Base-by-base conservation (phyloP, 2,888 invertebrate species). In the Neoscelio sp. region DNA sequence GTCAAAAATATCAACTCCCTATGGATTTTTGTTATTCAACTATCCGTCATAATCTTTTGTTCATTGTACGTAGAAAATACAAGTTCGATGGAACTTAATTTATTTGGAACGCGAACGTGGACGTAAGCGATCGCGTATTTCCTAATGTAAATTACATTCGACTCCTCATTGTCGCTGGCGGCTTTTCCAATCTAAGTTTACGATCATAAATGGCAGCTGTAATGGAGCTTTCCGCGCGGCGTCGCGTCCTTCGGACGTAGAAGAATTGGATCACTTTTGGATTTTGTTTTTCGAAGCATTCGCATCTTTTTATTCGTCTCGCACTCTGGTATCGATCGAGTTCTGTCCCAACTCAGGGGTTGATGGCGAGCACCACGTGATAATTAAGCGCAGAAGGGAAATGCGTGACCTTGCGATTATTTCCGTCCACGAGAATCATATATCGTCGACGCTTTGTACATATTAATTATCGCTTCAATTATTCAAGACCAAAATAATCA, bases 341-440 rank as follows among this genome's bases (percentile, higher is more conserved):
- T 60, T 30, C 42, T 70, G 60, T 10, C 56, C 46, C 60, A 20
- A 23, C 18, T 52, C 26, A 50, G 71, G 71, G 71, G 60, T 71
- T 71, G 50, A 70, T 70, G 60, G 62, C 52, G 60, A 71, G 62
- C 52, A 71, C 52, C 62, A 71, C 71, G 60, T 23, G 44, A 60
- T 50, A 74, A 80, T 62, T 23, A 78, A 68, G 52, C 30, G 52
- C 73, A 75, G 54, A 60, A 65, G 56, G 78, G 60, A 65, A 71
- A 74, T 67, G 70, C 74, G 78, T 82, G 84, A 86, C 85, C 85
- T 86, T 86, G 85, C 56, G 52, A 79, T 83, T 84, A 85, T 85
- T 85, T 85, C 81, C 68, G 80, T 67, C 62, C 64, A 46, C 64
- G 81, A 82, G 78, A 70, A 40, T 50, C 20, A n/a, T 50, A 60